These are phyloP conservation scores for Erebia epiphron DNA, from an alignment of 2,888 invertebrate species.

Conservation along the genomic window DNA sequence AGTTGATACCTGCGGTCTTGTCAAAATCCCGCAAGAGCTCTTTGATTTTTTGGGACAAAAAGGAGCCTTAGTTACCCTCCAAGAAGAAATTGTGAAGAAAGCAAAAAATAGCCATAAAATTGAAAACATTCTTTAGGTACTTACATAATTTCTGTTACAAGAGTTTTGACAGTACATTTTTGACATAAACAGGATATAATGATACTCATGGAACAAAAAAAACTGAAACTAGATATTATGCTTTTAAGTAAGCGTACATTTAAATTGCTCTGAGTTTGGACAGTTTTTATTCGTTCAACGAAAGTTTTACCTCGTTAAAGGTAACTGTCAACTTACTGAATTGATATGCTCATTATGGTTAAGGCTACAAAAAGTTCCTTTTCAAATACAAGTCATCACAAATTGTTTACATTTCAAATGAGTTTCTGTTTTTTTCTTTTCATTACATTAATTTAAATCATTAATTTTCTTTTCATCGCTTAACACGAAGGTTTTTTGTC, in stretches of 20 bases:
- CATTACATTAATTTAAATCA: no score
- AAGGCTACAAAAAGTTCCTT: conserved; percentile 8
- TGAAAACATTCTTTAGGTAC: background rate
- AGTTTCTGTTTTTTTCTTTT: background rate
- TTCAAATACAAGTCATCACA: conserved; percentile 1
- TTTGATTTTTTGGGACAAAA: no score
- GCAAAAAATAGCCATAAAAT: no score
- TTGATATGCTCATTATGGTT: conserved; percentile 20
- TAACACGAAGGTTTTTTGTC: no score
- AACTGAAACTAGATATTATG: conserved; percentile 9
- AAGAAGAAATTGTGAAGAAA: no score
- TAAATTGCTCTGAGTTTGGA: conserved; percentile 17
- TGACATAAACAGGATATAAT: background rate
- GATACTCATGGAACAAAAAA: background rate
- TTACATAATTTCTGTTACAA: background rate
- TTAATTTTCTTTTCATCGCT: no score
- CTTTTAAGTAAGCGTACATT: conserved; percentile 5
- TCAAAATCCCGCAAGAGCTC: no score
- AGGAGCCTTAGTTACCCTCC: no score
- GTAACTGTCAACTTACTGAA: conserved; percentile 16
- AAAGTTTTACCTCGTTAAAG: conserved; percentile 15
- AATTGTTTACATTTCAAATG: background rate
- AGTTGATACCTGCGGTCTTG: no score
- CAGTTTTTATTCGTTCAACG: conserved; percentile 17
- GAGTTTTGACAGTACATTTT: background rate